Conservation (phyloP, 1,140 invertebrate genomes). For the Anthonomus grandis region DNA sequence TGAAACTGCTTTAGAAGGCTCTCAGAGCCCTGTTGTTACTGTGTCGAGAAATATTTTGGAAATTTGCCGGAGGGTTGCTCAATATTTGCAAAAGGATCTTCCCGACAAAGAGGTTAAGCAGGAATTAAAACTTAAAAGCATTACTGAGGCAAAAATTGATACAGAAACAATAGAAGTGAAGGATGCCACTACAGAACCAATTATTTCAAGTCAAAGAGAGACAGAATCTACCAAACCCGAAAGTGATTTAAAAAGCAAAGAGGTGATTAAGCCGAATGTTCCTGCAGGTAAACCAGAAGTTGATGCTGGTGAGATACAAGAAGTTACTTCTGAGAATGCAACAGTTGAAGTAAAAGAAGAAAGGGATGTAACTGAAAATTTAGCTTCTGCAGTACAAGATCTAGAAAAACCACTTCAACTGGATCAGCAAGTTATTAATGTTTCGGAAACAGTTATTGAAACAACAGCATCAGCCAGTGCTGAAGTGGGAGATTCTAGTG, state of each 20-base stretch:
- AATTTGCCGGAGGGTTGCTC: slow-evolving; percentile 19
- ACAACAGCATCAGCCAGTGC: too few relatives aligned
- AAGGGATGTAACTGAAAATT: background rate
- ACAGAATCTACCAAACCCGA: too few relatives aligned
- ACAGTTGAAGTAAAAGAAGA: background rate
- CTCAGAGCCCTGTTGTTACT: slow-evolving; percentile 10
- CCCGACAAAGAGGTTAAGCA: background rate
- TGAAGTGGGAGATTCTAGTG: too few relatives aligned
- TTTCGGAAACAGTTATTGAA: too few relatives aligned
- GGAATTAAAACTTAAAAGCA: background rate
- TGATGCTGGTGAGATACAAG: too few relatives aligned
- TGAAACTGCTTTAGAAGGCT: slow-evolving; percentile 15
- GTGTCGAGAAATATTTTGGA: slow-evolving; percentile 23
- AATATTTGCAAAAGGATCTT: slow-evolving; percentile 9
- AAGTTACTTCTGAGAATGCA: too few relatives aligned
- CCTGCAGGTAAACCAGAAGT: too few relatives aligned
- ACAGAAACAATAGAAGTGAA: background rate
- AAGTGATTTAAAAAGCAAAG: too few relatives aligned
- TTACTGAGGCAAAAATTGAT: background rate
- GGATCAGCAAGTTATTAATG: too few relatives aligned
- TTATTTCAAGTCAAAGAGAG: too few relatives aligned
- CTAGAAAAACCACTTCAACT: too few relatives aligned
- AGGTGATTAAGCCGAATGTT: too few relatives aligned
- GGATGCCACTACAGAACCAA: background rate
- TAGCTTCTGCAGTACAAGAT: background rate